These are phyloP conservation scores for Pseudopleuronectes americanus DNA, from an alignment of 2,797 vertebrate species.

Conservation along the genomic window DNA sequence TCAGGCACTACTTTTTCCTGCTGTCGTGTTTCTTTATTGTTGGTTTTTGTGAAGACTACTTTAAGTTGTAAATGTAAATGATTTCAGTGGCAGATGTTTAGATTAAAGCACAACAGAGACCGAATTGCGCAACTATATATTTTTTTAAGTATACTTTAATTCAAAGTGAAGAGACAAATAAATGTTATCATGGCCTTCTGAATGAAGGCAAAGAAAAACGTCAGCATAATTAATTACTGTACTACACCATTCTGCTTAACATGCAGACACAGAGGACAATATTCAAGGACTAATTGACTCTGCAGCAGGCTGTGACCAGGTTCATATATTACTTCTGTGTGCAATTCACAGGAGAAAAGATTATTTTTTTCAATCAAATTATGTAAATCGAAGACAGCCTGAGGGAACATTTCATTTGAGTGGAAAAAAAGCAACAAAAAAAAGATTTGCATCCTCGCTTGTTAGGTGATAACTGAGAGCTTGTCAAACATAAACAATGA, in stretches of 20 bases:
- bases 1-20: too few relatives aligned
- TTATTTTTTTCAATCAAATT: conserved; percentile 28
- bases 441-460: conserved; percentile 26
- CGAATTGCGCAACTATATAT: too few relatives aligned
- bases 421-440: conserved; percentile 9
- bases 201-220: too few relatives aligned
- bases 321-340: conserved; percentile 3
- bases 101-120: too few relatives aligned
- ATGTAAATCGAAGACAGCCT: conserved; percentile 34
- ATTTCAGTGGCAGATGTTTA: too few relatives aligned
- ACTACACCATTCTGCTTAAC: neutral
- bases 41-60: too few relatives aligned
- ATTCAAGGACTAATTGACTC: neutral
- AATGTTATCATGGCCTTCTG: too few relatives aligned
- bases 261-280: neutral
- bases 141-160: too few relatives aligned
- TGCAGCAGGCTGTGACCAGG: neutral
- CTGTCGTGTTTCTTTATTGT: too few relatives aligned
- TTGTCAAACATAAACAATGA: conserved; percentile 54
- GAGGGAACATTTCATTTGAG: conserved; percentile 38
- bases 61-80: too few relatives aligned
- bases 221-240: too few relatives aligned
- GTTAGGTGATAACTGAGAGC: conserved; percentile 38
- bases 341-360: conserved; percentile 9
- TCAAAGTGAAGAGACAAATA: too few relatives aligned